These are phyloP conservation scores for Ditylenchus dipsaci DNA, from an alignment of 1,140 invertebrate genomes.

Conservation along the genomic window DNA sequence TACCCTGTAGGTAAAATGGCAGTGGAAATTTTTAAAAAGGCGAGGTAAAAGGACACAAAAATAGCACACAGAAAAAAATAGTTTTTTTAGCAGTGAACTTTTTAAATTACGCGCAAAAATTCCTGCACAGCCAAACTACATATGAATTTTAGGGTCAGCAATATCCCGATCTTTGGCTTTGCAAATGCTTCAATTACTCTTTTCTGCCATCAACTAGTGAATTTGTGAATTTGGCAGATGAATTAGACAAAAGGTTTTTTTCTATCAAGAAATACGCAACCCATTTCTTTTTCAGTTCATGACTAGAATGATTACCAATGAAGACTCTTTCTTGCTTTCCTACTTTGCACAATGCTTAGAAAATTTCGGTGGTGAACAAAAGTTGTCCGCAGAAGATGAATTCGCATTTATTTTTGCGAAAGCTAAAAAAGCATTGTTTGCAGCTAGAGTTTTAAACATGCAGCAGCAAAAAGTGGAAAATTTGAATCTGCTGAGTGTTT, in stretches of 20 bases:
- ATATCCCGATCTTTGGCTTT: not conserved
- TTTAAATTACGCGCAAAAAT: too few relatives aligned
- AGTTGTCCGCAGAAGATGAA: not conserved
- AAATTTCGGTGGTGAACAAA: not conserved
- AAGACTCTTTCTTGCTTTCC: conserved; percentile 3
- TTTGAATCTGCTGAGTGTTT: not conserved
- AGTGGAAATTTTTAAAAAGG: too few relatives aligned
- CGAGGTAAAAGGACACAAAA: too few relatives aligned
- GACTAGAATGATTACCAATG: not conserved
- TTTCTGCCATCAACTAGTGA: not conserved
- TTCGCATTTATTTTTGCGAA: not conserved
- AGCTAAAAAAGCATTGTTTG: not conserved
- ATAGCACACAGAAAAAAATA: too few relatives aligned
- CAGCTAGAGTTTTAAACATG: too few relatives aligned
- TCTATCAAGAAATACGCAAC: not conserved
- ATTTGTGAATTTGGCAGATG: not conserved
- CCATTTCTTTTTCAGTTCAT: not conserved
- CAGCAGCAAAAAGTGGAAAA: not conserved
- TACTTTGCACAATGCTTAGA: not conserved
- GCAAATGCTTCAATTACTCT: not conserved
- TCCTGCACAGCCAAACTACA: too few relatives aligned
- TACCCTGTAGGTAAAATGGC: too few relatives aligned
- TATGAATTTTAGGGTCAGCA: not conserved
- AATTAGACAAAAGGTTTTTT: not conserved
- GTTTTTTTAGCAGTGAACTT: too few relatives aligned